Evolutionary conservation across 2,797 vertebrate genomes (phyloP), one percentile per base, ranked within the genome.

Genomic region (Bovichtus diacanthus): DNA sequence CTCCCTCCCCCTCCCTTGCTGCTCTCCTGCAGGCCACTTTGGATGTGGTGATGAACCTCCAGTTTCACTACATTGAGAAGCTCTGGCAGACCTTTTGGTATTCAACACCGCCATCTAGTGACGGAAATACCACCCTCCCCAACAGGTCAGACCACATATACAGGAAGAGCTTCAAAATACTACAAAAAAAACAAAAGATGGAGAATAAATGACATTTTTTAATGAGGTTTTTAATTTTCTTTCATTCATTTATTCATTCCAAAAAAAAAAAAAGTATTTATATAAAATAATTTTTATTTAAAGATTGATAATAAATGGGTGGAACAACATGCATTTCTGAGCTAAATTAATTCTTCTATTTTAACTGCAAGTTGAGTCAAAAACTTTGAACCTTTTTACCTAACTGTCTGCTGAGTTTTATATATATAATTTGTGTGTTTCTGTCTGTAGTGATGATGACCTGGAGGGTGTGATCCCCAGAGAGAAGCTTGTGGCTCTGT

Each of bases 41-140:
- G 78, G 97, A 99, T 8, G 97, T 99, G 2, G 97, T 99, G 80
- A 97, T 98, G 96, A 98, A 97, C 90, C 96, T 99, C 23, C 98
- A 99, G 91, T 99, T 99, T 65, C 97, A 99, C 87, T 98, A 95
- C 79, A 97, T 99, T 10, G 98, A 99, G 94, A 99, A 98, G 82
- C 95, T 99, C 50, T 99, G 98, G 98, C 96, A 98, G 83, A 96
- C 97, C 55, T 99, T 99, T 94, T 99, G 98, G 98, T 98, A 95
- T 94, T 96, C 97, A 59, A 97, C 97, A 93, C 80, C 95, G 84
- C 92, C 96, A 81, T 89, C 97, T 89, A 94, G 95, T 67, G 97
- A 98, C 15, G 93, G 94, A 77, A 91, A 87, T 18, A 72, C 95
- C 29, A 74, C 95, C 38, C 90, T 98, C 53, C 78, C 95, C 11